phyloP scores from a whole-genome alignment of 2,888 invertebrate species.

The Calliscelio sp. region DNA sequence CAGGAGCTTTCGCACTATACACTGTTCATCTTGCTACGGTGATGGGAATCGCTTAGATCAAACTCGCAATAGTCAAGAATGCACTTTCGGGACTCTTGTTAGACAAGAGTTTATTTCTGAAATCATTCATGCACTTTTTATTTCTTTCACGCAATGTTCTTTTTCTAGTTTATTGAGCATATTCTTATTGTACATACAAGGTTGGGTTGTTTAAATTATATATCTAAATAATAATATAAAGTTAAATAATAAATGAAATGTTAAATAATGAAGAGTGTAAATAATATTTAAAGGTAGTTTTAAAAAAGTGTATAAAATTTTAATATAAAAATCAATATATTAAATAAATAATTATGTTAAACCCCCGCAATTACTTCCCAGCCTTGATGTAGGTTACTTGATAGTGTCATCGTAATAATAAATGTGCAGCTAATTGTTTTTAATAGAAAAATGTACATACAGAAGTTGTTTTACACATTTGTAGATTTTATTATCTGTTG shows the following conservation, averaged over 20 bases:
- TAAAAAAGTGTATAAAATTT: too few relatives aligned
- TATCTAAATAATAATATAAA: too few relatives aligned
- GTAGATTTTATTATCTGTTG: slow-evolving; percentile 24
- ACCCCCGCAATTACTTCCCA: slow-evolving; percentile 1
- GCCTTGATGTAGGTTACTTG: slow-evolving; percentile 22
- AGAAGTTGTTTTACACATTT: slow-evolving; percentile 18
- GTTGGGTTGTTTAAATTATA: slow-evolving; percentile 35
- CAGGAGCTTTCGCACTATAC: slow-evolving; percentile 81
- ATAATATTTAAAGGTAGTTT: too few relatives aligned
- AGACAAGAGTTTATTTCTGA: slow-evolving; percentile 53
- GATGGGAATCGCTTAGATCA: slow-evolving; percentile 80
- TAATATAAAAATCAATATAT: too few relatives aligned
- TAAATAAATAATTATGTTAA: too few relatives aligned
- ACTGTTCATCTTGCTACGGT: slow-evolving; percentile 80
- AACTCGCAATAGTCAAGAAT: slow-evolving; percentile 50
- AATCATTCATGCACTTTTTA: slow-evolving; percentile 40
- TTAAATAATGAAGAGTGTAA: too few relatives aligned
- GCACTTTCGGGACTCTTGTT: slow-evolving; percentile 60
- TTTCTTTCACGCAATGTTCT: slow-evolving; percentile 61
- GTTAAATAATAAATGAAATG: too few relatives aligned
- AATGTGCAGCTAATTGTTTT: slow-evolving; percentile 23
- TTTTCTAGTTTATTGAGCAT: slow-evolving; percentile 38
- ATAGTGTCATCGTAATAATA: background rate
- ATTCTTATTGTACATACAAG: slow-evolving; percentile 34
- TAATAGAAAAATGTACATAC: slow-evolving; percentile 34